These are phyloP conservation scores for Aphyosemion australe DNA, from an alignment of 2,113 vertebrate genomes.

Conservation along the genomic window DNA sequence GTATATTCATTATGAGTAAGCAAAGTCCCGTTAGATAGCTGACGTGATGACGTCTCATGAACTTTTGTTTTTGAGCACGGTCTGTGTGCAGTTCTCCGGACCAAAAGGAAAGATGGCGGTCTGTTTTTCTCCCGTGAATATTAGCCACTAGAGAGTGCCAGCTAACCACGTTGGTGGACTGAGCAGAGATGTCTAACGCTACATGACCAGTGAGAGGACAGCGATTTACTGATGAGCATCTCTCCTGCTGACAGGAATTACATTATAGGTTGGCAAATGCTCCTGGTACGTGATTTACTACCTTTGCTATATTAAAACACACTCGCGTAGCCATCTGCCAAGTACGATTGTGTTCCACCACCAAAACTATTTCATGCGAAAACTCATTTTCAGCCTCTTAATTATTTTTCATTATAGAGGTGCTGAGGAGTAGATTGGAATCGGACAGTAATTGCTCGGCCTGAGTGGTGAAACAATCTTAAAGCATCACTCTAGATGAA, in stretches of 20 bases:
- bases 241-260: conserved; percentile 34
- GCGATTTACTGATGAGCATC: too few species aligned
- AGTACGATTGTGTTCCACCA: conserved; percentile 94
- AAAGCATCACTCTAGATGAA: conserved; percentile 96
- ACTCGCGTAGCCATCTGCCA: conserved; percentile 90
- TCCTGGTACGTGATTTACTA: conserved; percentile 94
- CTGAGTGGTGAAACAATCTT: conserved; percentile 89
- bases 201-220: too few species aligned
- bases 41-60: too few species aligned
- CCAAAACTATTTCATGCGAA: conserved; percentile 97
- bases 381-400: conserved; percentile 99
- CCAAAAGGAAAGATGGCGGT: too few species aligned
- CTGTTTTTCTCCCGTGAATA: too few species aligned
- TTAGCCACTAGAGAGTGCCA: too few species aligned
- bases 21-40: too few species aligned
- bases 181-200: too few species aligned
- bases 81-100: too few species aligned
- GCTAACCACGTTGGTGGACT: too few species aligned
- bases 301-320: conserved; percentile 93
- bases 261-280: conserved; percentile 85
- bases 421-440: conserved; percentile 96
- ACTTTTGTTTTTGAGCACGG: too few species aligned
- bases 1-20: too few species aligned
- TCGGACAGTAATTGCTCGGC: conserved; percentile 96
- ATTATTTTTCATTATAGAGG: conserved; percentile 99